Conservation (phyloP, 2,888 invertebrate species). For the Glyphotaelius pellucidus region DNA sequence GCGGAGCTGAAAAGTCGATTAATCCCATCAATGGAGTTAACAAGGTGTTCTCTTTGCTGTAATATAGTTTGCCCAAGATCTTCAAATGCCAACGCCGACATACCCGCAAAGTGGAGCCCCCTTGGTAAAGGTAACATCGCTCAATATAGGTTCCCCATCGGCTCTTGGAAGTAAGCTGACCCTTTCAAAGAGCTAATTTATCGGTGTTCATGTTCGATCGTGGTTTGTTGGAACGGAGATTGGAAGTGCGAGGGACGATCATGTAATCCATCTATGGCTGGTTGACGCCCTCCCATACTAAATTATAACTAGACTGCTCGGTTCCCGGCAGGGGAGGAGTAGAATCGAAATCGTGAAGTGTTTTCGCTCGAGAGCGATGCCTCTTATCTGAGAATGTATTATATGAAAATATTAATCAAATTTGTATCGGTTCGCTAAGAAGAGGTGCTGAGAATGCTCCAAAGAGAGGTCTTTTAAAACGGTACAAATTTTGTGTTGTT, state of each 20-base stretch:
- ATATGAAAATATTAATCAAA: constrained; percentile 35
- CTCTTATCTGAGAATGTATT: constrained; percentile 30
- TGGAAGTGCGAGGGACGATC: constrained; percentile 48
- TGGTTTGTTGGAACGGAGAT: constrained; percentile 29
- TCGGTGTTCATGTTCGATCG: constrained; percentile 9
- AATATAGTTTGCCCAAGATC: constrained; percentile 21
- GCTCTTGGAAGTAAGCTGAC: background rate
- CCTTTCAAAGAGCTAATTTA: background rate
- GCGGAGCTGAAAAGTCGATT: constrained; percentile 55
- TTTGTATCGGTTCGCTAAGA: constrained; percentile 23
- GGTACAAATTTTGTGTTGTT: background rate
- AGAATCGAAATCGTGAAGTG: constrained; percentile 51
- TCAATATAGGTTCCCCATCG: background rate
- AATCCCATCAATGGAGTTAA: constrained; percentile 59
- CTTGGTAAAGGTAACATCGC: background rate
- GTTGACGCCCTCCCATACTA: constrained; percentile 59
- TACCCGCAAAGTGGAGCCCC: background rate
- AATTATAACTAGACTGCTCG: constrained; percentile 62
- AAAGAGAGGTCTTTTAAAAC: background rate
- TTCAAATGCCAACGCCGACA: background rate
- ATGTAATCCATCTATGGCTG: constrained; percentile 53
- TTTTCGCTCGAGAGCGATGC: constrained; percentile 36
- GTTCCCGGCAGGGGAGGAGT: constrained; percentile 68
- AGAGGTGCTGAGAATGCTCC: background rate
- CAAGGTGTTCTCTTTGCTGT: constrained; percentile 55